Evolutionary conservation across 2,888 invertebrate species (phyloP), one percentile per base, ranked within the genome.

Genomic region (Diplazon laetatorius): DNA sequence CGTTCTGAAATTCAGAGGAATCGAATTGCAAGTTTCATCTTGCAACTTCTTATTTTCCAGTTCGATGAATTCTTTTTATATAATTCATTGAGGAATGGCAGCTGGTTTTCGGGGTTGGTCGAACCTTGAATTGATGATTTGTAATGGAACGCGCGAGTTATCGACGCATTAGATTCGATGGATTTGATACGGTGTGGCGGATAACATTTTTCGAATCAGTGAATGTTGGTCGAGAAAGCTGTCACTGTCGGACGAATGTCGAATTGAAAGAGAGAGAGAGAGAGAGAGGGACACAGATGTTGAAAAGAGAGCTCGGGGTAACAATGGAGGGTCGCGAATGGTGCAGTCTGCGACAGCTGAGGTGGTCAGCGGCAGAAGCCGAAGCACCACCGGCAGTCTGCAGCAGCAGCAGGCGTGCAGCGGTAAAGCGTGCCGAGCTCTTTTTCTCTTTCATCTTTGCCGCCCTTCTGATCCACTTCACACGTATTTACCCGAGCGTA

Each of bases 401-500:
- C 44, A 48, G 22, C 25, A 22, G 50, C 50, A 52, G 52, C 70
- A 70, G 74, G 39, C 73, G 63, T 62, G 77, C 55, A 60, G 68
- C 60, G 55, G 62, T 62, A 73, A 72, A 71, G 71, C 62, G 63
- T 62, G 70, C 70, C 60, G 52, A 25, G 65, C 57, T 71, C 72
- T 52, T 30, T 48, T 55, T 72, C 59, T 78, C 83, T 84, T 84
- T 84, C 80, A 84, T 84, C 84, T 82, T 76, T 66, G 80, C 84
- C 84, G 84, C 80, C 81, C 74, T 82, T 84, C 82, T 78, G 82
- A 83, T 83, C 82, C 84, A 77, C 84, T 85, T 83, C 82, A 82
- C 83, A 82, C 81, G 80, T 83, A 83, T 83, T 83, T 83, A 83
- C 82, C 72, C 82, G 74, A 76, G 77, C 69, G 71, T 70, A 52